Conservation (phyloP, 2,113 vertebrate species). For the Mixornis gularis region DNA sequence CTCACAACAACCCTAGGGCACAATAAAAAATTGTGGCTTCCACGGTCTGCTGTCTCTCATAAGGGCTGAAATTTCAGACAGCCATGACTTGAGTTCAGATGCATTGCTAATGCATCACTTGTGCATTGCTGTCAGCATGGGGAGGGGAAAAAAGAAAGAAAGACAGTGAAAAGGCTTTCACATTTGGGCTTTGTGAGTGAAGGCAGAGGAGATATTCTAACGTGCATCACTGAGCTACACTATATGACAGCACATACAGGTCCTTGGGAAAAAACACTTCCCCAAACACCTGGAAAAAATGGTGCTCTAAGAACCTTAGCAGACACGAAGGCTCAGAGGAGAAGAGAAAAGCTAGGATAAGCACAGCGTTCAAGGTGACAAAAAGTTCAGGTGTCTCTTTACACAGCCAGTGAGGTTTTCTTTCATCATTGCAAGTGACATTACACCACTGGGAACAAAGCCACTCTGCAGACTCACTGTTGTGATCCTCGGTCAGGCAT, state of each 20-base stretch:
- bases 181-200: not conserved
- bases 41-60: not conserved
- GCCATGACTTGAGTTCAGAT: not conserved
- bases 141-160: not conserved
- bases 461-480: not conserved
- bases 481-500: not conserved
- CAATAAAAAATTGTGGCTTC: constrained; percentile 29
- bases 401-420: not conserved
- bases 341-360: not conserved
- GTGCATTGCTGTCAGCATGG: not conserved
- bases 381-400: not conserved
- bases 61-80: constrained; percentile 29
- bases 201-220: not conserved
- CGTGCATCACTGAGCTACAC: not conserved
- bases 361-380: not conserved
- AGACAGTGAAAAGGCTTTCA: not conserved
- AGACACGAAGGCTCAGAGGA: not conserved
- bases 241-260: not conserved
- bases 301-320: not conserved
- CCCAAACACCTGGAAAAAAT: not conserved
- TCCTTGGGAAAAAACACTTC: not conserved
- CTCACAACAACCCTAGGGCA: constrained; percentile 21
- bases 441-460: not conserved
- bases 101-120: not conserved
- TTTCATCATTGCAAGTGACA: not conserved